Evolutionary conservation across 2,888 invertebrate genomes (phyloP), one percentile per base, ranked within the genome.

Genomic region (Drosophila suboccidentalis): DNA sequence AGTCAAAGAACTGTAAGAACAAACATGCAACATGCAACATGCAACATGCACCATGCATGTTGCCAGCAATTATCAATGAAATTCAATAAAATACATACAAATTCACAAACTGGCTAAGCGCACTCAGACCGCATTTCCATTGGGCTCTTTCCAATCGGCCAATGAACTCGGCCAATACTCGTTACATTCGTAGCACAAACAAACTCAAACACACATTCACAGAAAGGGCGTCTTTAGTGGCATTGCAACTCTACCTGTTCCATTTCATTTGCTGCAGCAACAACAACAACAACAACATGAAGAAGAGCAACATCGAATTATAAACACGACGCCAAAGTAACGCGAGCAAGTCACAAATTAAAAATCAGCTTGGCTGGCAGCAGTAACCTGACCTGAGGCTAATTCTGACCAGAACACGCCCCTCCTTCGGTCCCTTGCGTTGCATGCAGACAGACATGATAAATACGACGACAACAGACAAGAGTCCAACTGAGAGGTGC

Each of bases 31-130:
- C 19, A 77, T 19, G 69, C 73, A 64, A 32, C 62, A 15, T 61
- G 19, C 58, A 36, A 64, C 47, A 39, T 67, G 53, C 69, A 65
- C 58, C 67, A 67, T 76, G 81, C 89, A 80, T 78, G 87, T 78
- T 83, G 61, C 75, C 59, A 66, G 62, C 80, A 83, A 87, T 87
- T 83, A 88, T 88, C 87, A 89, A 89, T 83, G 78, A 78, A 83
- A 74, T 78, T 69, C 75, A 78, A 75, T 75, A 75, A 69, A 72
- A 66, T 38, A 67, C 50, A 67, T 13, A 36, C 36, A 36, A 36
- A 36, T 57, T 58, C 51, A 46, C 65, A 49, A 41, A 54, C 59
- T 49, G 53, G 22, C 51, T 36, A 22, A 47, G 22, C 38, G 22
- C 38, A n/a, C 32, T 32, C 15, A 26, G 17, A 38, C 36, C 19